Base-by-base conservation (phyloP, 1,140 invertebrate species). In the Ceratina calcarata region DNA sequence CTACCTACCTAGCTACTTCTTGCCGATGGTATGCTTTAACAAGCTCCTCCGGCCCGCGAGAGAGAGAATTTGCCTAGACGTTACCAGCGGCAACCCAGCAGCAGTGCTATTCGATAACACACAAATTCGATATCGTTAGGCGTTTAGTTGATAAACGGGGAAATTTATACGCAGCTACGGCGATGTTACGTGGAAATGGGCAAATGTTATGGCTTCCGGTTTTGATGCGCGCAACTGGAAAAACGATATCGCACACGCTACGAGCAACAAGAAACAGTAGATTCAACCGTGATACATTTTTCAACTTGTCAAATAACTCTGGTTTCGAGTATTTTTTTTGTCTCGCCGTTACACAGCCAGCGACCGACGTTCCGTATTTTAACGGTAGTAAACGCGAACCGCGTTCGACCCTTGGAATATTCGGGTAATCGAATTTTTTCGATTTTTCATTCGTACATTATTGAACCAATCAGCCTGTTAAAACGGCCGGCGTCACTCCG, bases 231-330 rank as follows among this genome's bases (percentile, higher is more conserved):
- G 27, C 27, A 24, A 65, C 7, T 55, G 61, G 49, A n/a, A 66
- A 57, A 74, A 65, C 49, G n/a, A 4, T 57, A 22, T 22, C 10
- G 27, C 20, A 13, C 32, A 32, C 57, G n/a, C n/a, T n/a, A n/a
- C n/a, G n/a, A n/a, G n/a, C 37, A 51, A 37, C 27, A 45, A 27
- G 27, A 55, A 68, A 51, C 10, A 45, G 8, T 66, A 49, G 10
- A 51, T 66, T 51, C 64, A 7, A 49, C 8, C 37, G 12, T 22
- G 37, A 45, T 49, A 16, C 37, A 53, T 65, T 65, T 64, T 74
- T 65, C 61, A 55, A 20, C 6, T 55, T 74, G 72, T 74, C 72
- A 55, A 74, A 74, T 74, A 74, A 74, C 65, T 74, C 49, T 53
- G 49, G 24, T 74, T 57, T n/a, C n/a, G n/a, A n/a, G n/a, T 51